Evolutionary conservation across 2,797 vertebrate genomes (phyloP).

Genomic region (Macropus fuliginosus): DNA sequence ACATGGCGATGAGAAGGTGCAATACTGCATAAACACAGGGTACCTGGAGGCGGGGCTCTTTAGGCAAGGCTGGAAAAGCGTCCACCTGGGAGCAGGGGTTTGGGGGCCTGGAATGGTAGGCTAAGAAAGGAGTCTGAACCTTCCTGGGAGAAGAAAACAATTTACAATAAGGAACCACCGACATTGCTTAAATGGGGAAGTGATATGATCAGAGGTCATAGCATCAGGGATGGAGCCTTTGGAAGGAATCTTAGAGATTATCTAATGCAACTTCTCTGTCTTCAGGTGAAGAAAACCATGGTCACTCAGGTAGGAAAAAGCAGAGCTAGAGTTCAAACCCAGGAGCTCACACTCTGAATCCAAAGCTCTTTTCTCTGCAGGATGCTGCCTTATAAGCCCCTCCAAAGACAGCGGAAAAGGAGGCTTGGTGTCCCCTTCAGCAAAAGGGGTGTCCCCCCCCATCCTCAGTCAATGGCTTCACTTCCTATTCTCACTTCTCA

Average conservation of each 20-base stretch:
- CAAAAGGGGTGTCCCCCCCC: not conserved
- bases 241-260: not conserved
- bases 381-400: not conserved
- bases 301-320: not conserved
- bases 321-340: not conserved
- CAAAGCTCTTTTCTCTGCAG: not conserved
- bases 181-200: not conserved
- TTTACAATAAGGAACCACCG: not conserved
- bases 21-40: not conserved
- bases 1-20: not conserved
- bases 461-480: not conserved
- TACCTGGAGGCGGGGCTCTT: not conserved
- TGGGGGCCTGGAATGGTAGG: not conserved
- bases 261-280: not conserved
- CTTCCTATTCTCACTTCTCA: not conserved
- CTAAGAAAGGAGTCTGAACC: not conserved
- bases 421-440: no score
- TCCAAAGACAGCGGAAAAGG: not conserved
- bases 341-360: not conserved
- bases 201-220: not conserved
- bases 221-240: not conserved
- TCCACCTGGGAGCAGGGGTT: not conserved
- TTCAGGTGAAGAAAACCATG: not conserved
- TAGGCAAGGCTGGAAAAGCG: not conserved
- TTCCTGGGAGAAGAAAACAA: not conserved